A percentile compares a stretch with the other conserved stretches of the same genome.
phyloP scores from a whole-genome alignment of 2,797 vertebrate species.

The Sternarchorhynchus goeldii region DNA sequence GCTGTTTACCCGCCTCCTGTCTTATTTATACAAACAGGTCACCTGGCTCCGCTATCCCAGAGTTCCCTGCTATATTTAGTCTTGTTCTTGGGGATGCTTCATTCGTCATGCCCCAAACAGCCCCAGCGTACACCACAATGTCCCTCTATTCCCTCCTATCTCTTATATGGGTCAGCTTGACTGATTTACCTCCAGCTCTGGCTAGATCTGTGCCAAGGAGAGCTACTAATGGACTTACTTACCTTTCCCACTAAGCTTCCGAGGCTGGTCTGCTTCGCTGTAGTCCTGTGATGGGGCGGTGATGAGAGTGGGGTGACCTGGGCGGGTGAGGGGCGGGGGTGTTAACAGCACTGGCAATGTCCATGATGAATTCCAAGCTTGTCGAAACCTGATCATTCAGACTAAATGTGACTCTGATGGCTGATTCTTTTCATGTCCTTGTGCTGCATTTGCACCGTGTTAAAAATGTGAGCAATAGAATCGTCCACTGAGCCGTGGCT shows the following conservation, averaged over 20 bases:
- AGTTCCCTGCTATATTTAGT: slow-evolving; percentile 72
- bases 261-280: slow-evolving; percentile 36
- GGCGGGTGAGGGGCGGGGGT: neutral
- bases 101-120: slow-evolving; percentile 68
- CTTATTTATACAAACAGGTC: slow-evolving; percentile 87
- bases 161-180: slow-evolving; percentile 64
- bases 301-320: neutral
- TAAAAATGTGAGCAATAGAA: neutral
- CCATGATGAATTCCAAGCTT: too few relatives aligned
- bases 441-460: neutral
- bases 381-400: too few relatives aligned
- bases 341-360: too few relatives aligned
- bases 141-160: slow-evolving; percentile 62
- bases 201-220: slow-evolving; percentile 55
- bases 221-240: slow-evolving; percentile 51
- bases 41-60: slow-evolving; percentile 53
- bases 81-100: slow-evolving; percentile 57
- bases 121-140: slow-evolving; percentile 56
- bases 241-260: slow-evolving; percentile 45
- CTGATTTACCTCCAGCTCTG: slow-evolving; percentile 50
- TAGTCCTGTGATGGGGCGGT: neutral
- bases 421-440: slow-evolving; percentile 1
- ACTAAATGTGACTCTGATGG: too few relatives aligned
- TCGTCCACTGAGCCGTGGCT: too few relatives aligned
- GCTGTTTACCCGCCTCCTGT: slow-evolving; percentile 81